These are phyloP conservation scores for Protobothrops flavoviridis DNA, from an alignment of 2,113 vertebrate genomes.

Conservation along the genomic window DNA sequence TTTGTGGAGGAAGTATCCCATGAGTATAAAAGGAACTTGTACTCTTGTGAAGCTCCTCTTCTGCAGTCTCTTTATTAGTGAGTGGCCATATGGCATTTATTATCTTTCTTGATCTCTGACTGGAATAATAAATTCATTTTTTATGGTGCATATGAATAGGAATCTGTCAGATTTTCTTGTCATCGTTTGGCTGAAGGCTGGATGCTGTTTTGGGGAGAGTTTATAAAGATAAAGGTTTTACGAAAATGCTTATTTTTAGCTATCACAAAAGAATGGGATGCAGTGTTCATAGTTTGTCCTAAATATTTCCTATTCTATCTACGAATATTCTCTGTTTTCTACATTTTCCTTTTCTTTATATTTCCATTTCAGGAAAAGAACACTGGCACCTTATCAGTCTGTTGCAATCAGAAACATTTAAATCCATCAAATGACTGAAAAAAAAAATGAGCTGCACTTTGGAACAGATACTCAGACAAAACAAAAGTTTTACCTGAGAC, in stretches of 20 bases:
- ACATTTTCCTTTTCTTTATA: neutral
- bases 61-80: constrained; percentile 1
- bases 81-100: constrained; percentile 1
- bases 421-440: neutral
- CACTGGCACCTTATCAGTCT: neutral
- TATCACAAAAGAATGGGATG: constrained; percentile 6
- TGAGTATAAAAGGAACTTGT: constrained; percentile 18
- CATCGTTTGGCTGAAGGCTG: constrained; percentile 17
- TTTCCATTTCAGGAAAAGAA: neutral
- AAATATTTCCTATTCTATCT: neutral
- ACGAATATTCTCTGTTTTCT: neutral
- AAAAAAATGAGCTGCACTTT: neutral
- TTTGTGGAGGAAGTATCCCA: neutral
- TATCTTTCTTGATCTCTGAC: constrained; percentile 29
- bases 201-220: neutral
- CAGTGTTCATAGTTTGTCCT: constrained; percentile 15
- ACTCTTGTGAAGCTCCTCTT: neutral
- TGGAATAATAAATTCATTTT: constrained; percentile 32
- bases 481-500: neutral
- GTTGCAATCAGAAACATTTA: neutral
- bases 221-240: constrained; percentile 41
- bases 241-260: constrained; percentile 16
- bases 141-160: constrained; percentile 31
- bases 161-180: neutral
- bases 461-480: neutral